These are phyloP conservation scores for Nothocercus julius DNA, from an alignment of 2,113 vertebrate species.

Conservation along the genomic window DNA sequence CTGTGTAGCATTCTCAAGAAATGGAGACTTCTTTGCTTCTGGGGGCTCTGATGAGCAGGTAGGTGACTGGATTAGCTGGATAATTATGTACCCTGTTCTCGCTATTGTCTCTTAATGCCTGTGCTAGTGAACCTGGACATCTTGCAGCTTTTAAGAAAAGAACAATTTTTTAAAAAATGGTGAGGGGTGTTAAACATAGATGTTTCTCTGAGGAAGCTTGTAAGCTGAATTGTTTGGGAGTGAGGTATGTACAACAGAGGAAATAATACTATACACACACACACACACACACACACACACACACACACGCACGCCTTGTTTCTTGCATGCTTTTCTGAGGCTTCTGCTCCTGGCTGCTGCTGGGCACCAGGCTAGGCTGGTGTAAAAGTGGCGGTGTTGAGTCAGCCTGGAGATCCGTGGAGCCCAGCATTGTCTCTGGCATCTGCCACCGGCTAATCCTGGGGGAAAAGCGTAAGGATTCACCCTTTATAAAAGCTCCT, in stretches of 20 bases:
- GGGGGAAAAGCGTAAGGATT: neutral
- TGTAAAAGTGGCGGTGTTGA: neutral
- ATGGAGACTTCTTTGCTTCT: conserved; percentile 90
- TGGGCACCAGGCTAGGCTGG: neutral
- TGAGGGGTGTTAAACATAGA: neutral
- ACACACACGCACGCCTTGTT: neutral
- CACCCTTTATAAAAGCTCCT: neutral
- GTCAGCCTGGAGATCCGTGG: neutral
- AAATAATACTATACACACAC: neutral
- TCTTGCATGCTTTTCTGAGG: neutral
- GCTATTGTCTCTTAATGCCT: neutral
- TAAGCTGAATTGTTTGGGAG: neutral
- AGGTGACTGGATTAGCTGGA: neutral
- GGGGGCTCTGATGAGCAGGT: conserved; percentile 97
- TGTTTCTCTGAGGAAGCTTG: neutral
- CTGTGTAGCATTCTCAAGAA: conserved; percentile 88
- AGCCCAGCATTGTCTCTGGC: neutral
- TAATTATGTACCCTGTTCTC: neutral
- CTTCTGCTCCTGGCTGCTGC: neutral
- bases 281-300: too few species aligned
- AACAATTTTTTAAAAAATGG: neutral
- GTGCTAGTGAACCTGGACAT: neutral
- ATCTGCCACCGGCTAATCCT: neutral
- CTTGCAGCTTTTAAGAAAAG: neutral
- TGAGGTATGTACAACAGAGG: neutral